Conservation (phyloP, 53 echinoderm and acorn worm species). For the Hippasteria phrygiana region DNA sequence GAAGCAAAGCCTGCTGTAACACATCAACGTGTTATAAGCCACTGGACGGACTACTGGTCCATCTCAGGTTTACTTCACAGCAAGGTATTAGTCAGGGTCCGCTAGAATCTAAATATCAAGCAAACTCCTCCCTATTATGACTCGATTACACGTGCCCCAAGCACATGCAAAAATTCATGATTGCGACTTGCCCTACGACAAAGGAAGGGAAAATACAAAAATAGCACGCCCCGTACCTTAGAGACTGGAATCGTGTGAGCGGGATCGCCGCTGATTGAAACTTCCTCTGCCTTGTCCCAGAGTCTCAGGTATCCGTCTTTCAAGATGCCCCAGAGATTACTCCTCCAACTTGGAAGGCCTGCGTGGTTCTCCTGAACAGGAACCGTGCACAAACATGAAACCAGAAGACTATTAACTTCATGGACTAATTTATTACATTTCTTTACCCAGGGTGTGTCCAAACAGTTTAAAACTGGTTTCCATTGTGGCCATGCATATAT, state of each 20-base stretch:
- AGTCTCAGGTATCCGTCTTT: constrained; percentile 72
- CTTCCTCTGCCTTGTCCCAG: constrained; percentile 84
- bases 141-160: too few species aligned
- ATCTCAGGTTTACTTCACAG: too few species aligned
- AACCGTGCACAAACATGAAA: not conserved
- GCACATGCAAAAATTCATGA: not conserved
- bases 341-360: constrained; percentile 66
- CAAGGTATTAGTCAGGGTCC: too few species aligned
- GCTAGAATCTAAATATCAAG: too few species aligned
- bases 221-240: constrained; percentile 57
- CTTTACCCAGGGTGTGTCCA: too few species aligned
- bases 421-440: too few species aligned
- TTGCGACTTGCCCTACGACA: not conserved
- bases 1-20: too few species aligned
- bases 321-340: constrained; percentile 82
- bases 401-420: not conserved
- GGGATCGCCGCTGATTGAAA: constrained; percentile 59
- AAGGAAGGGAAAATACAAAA: not conserved
- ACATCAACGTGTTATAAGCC: too few species aligned
- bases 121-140: too few species aligned
- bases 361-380: constrained; percentile 64
- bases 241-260: constrained; percentile 63
- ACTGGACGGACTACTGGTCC: too few species aligned
- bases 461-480: too few species aligned
- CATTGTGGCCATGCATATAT: too few species aligned